Evolutionary conservation across 2,888 invertebrate genomes (phyloP).

Genomic region (Osmoderma eremita): DNA sequence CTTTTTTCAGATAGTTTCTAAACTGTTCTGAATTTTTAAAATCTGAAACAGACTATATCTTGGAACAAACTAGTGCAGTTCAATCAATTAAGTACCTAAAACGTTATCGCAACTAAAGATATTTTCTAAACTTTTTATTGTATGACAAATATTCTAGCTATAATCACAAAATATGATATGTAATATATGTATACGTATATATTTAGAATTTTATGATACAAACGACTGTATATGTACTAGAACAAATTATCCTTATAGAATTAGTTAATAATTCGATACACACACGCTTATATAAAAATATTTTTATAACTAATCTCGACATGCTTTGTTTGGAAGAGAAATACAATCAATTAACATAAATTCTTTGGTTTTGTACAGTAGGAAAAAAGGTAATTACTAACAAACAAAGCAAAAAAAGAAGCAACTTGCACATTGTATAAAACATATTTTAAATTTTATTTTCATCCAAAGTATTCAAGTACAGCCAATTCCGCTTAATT

Average conservation of each 20-base stretch:
- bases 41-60: too few relatives aligned
- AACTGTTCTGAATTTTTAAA: too few relatives aligned
- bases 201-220: slow-evolving; percentile 25
- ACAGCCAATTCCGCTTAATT: slow-evolving; percentile 19
- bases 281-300: slow-evolving; percentile 31
- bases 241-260: neutral
- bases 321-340: slow-evolving; percentile 24
- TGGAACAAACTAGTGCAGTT: too few relatives aligned
- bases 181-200: slow-evolving; percentile 33
- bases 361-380: slow-evolving; percentile 26
- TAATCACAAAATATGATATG: slow-evolving; percentile 39
- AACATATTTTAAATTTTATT: neutral
- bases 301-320: slow-evolving; percentile 25
- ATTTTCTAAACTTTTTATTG: slow-evolving; percentile 19
- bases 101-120: slow-evolving; percentile 1
- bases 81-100: neutral
- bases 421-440: slow-evolving; percentile 12
- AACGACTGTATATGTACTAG: slow-evolving; percentile 27
- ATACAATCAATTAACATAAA: slow-evolving; percentile 20
- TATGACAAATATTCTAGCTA: slow-evolving; percentile 20
- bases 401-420: slow-evolving; percentile 3
- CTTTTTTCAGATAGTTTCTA: too few relatives aligned
- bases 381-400: neutral
- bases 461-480: too few relatives aligned
- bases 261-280: slow-evolving; percentile 7